Evolutionary conservation across 2,888 invertebrate species (phyloP), one percentile per base, ranked within the genome.

Genomic region (Synergus umbraculus): DNA sequence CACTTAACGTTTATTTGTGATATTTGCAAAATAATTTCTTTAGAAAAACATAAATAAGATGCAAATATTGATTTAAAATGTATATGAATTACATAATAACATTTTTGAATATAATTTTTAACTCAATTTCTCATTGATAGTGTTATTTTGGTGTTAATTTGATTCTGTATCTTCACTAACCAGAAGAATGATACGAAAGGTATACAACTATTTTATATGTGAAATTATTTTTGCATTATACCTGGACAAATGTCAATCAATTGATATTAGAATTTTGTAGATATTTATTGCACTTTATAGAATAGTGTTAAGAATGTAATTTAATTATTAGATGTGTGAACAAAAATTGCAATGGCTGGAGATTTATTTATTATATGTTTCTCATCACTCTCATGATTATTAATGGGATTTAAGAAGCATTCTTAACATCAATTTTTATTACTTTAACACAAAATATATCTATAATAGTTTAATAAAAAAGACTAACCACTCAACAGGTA

Each of bases 401-500:
- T 43, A 9, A 43, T 43, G 7, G 7, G 1, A 4, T 49, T 15
- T 49, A 15, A 2, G 8, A 54, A n/a, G 15, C 2, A n/a, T 8
- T 54, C n/a, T 54, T 54, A 54, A 54, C 15, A 54, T 54, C 7
- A 7, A 1, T n/a, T 54, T 54, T 54, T 54, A 54, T 54, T 54
- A 54, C 8, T n/a, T n/a, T 54, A n/a, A 46, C 29, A 46, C 15
- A 46, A 41, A 8, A 13, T 66, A 4, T 46, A 49, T 69, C 1
- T 22, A 5, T 46, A 46, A 29, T 22, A 9, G 29, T 29, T 29
- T 29, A 29, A 41, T 65, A 46, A 44, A 18, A 66, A 44, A 66
- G 43, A 43, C 10, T 15, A 66, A 43, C 15, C 18, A 46, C 46
- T 69, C 67, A 69, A 69, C 67, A 69, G 67, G 67, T 69, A 22